Evolutionary conservation across 2,113 vertebrate species (phyloP).

Genomic region (Menidia beryllina): DNA sequence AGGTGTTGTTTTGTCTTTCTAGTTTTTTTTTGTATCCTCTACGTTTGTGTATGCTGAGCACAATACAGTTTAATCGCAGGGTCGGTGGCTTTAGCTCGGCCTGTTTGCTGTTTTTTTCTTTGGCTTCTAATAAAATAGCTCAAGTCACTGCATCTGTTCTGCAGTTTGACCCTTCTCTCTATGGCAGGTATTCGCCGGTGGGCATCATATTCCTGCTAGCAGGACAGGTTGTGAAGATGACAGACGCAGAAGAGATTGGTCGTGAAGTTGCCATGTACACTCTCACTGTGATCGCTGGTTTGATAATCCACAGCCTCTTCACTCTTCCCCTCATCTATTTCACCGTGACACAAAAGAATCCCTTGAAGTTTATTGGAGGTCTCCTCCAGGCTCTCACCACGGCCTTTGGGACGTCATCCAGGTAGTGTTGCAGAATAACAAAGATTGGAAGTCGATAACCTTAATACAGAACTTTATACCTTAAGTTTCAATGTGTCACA

Average conservation of each 20-base stretch:
- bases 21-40: too few species aligned
- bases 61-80: neutral
- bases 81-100: neutral
- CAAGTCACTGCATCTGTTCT: neutral
- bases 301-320: constrained; percentile 87
- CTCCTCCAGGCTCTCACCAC: constrained; percentile 89
- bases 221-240: constrained; percentile 93
- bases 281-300: constrained; percentile 86
- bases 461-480: neutral
- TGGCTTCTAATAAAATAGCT: neutral
- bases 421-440: constrained; percentile 61
- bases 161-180: neutral
- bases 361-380: constrained; percentile 85
- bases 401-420: constrained; percentile 92
- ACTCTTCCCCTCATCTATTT: constrained; percentile 90
- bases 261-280: constrained; percentile 90
- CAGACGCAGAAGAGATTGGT: constrained; percentile 86
- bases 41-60: neutral
- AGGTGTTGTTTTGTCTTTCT: neutral
- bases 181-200: constrained; percentile 87
- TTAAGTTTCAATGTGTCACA: constrained; percentile 43
- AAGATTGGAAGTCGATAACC: neutral
- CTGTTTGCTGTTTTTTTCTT: neutral
- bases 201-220: constrained; percentile 91
- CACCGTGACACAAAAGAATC: constrained; percentile 87